Evolutionary conservation across 2,888 invertebrate genomes (phyloP).

Genomic region (Polyommatus icarus): DNA sequence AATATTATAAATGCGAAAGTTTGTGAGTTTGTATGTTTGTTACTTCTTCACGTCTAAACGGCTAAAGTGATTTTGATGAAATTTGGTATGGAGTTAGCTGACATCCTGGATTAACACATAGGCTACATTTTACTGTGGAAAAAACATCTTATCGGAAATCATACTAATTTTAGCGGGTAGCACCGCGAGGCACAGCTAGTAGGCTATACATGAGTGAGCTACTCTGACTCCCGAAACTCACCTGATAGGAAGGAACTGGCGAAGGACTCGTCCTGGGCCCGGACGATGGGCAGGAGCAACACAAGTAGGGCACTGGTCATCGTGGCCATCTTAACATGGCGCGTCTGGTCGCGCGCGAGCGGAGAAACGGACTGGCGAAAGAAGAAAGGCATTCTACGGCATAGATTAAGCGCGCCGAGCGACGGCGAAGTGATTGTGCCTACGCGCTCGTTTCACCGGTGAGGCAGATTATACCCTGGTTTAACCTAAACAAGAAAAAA

Average conservation of each 20-base stretch:
- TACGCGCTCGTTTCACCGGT: not conserved
- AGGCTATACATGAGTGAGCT: too few relatives aligned
- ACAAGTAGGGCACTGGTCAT: constrained; percentile 51
- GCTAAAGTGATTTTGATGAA: too few relatives aligned
- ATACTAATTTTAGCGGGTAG: too few relatives aligned
- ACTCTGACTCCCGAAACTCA: constrained; percentile 52
- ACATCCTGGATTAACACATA: too few relatives aligned
- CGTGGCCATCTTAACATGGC: constrained; percentile 59
- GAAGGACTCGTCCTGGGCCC: constrained; percentile 86
- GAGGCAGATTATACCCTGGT: not conserved
- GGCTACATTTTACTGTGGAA: too few relatives aligned
- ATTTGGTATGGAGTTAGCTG: too few relatives aligned
- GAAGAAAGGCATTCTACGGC: constrained; percentile 54
- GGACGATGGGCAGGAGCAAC: constrained; percentile 50
- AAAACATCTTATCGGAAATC: too few relatives aligned
- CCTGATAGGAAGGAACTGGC: constrained; percentile 91
- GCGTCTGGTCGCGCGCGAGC: constrained; percentile 58
- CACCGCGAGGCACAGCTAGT: too few relatives aligned
- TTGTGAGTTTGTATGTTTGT: too few relatives aligned
- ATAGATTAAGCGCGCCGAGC: not conserved
- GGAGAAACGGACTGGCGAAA: constrained; percentile 55
- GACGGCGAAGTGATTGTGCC: not conserved
- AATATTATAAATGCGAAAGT: too few relatives aligned
- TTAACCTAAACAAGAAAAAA: too few relatives aligned
- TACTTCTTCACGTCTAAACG: too few relatives aligned